These are phyloP conservation scores for Oryzias sinensis DNA, from an alignment of 2,797 vertebrate genomes.

Conservation along the genomic window DNA sequence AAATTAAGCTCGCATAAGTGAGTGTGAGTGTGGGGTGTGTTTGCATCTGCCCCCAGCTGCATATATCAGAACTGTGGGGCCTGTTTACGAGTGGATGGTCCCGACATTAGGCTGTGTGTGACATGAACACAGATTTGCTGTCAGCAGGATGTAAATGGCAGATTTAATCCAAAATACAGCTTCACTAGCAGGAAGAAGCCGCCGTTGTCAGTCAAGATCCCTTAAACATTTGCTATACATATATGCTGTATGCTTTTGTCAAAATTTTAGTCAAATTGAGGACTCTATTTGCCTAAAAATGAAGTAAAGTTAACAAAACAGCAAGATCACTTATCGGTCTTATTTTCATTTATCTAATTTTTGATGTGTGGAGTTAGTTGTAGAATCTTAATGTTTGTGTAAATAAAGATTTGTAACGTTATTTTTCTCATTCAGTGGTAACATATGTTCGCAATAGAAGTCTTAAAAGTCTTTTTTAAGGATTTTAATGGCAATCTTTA, in stretches of 20 bases:
- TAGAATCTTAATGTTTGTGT: too few species aligned
- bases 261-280: too few species aligned
- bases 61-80: slow-evolving; percentile 43
- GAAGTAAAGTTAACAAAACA: too few species aligned
- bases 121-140: slow-evolving; percentile 47
- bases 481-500: too few species aligned
- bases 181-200: slow-evolving; percentile 24
- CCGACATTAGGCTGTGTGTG: slow-evolving; percentile 45
- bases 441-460: too few species aligned
- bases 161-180: slow-evolving; percentile 33
- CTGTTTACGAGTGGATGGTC: slow-evolving; percentile 48
- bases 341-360: too few species aligned
- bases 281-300: too few species aligned
- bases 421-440: too few species aligned
- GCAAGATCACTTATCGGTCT: too few species aligned
- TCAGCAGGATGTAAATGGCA: slow-evolving; percentile 47
- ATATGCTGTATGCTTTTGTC: neutral
- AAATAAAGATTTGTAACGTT: too few species aligned
- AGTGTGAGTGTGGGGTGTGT: slow-evolving; percentile 38
- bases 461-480: too few species aligned
- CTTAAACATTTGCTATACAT: slow-evolving; percentile 31
- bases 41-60: slow-evolving; percentile 40
- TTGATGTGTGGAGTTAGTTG: too few species aligned
- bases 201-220: slow-evolving; percentile 29
- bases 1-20: slow-evolving; percentile 60